Base-by-base conservation (phyloP, 2,888 invertebrate genomes). In the Prostheceraeus crozeri region DNA sequence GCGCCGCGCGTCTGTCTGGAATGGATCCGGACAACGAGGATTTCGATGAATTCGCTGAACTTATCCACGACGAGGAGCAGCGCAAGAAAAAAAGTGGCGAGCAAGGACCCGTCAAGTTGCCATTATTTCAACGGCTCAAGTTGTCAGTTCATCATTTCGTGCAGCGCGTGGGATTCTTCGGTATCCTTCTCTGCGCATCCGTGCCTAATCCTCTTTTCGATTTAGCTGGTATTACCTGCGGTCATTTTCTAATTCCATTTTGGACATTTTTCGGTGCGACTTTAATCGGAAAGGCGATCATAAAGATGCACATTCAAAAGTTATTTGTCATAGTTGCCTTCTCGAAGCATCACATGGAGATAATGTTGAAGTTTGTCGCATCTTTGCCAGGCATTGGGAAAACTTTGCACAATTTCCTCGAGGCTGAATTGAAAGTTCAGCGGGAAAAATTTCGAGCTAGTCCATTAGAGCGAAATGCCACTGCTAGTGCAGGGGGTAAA, bases 261-360 rank as follows among this genome's bases (percentile, higher is more conserved):
- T 94, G 94, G 91, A 98, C 96, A 1, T 99, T 99, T 81, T 99
- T 99, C 78, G 96, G 96, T 33, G 98, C 98, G 61, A 99, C 98
- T 0, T 81, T 98, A 1, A 84, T 99, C 60, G 98, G 96, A 52
- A 96, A 96, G 77, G 94, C 94, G 28, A 82, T 94, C 58, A 84
- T 96, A 66, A 96, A 96, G 80, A 93, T 93, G 89, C 93, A 91
- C 74, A 87, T 96, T 75, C 94, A 96, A 80, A 72, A 74, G 21
- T 62, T 75, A 52, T 74, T 76, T 68, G 74, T 76, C 21, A 75
- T 76, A 60, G 73, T 76, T 67, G 65, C 72, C 52, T 76, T 76
- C 67, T 76, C 93, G 77, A 91, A 96, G 76, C 84, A 85, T 62
- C 82, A 96, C 66, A 86, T 96, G 62, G 86, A 86, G 57, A 69